Conservation (phyloP, 1,140 invertebrate species). For the Nasonia vitripennis region DNA sequence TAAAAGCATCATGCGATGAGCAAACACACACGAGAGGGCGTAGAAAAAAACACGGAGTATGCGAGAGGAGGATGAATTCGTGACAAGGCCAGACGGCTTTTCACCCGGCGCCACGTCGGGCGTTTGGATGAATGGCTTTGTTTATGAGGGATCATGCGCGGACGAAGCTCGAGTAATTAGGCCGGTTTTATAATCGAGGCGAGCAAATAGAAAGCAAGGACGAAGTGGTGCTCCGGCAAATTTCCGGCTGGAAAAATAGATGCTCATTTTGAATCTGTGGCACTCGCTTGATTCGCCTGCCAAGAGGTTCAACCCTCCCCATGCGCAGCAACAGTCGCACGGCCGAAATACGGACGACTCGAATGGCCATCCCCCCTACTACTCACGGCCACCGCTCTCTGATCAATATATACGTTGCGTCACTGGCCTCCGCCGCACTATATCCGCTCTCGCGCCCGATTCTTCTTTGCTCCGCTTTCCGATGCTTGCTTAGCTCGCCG, state of each 20-base stretch:
- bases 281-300: neutral
- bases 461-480: neutral
- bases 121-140: too few species aligned
- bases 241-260: neutral
- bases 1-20: neutral
- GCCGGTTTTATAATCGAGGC: too few species aligned
- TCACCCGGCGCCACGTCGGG: too few species aligned
- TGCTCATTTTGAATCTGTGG: neutral
- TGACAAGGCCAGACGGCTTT: too few species aligned
- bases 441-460: neutral
- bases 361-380: neutral
- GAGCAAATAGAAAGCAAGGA: neutral
- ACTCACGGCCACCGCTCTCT: neutral
- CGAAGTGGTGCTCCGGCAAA: neutral
- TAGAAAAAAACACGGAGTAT: too few species aligned
- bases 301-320: neutral
- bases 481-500: neutral
- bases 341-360: slow-evolving; percentile 6
- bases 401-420: slow-evolving; percentile 33
- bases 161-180: too few species aligned
- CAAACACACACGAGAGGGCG: neutral
- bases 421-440: neutral
- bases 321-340: slow-evolving; percentile 12
- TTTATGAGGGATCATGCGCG: too few species aligned
- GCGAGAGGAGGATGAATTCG: too few species aligned